Evolutionary conservation across 2,797 vertebrate genomes (phyloP).

Genomic region (Onychomys arenicola): DNA sequence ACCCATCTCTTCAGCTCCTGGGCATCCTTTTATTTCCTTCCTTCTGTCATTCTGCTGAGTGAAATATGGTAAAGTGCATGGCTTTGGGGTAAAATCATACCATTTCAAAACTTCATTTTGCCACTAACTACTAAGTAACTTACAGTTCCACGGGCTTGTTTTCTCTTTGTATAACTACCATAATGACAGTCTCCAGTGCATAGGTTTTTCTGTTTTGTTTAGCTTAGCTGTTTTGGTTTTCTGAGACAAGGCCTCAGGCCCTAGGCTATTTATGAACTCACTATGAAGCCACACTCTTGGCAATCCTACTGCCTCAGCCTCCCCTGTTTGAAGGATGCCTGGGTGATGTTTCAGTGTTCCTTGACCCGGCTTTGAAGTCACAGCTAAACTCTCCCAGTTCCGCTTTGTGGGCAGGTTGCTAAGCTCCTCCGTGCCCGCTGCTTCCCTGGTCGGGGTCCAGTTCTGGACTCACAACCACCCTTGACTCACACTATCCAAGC

Average conservation of each 20-base stretch:
- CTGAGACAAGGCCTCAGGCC: not conserved
- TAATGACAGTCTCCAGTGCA: not conserved
- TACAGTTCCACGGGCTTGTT: not conserved
- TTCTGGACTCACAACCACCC: not conserved
- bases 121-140: not conserved
- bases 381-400: not conserved
- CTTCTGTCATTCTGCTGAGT: not conserved
- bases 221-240: not conserved
- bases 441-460: not conserved
- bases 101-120: not conserved
- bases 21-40: not conserved
- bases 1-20: not conserved
- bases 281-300: not conserved
- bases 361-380: not conserved
- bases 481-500: not conserved
- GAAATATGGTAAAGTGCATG: not conserved
- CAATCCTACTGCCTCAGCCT: not conserved
- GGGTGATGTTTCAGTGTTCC: not conserved
- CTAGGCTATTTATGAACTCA: not conserved
- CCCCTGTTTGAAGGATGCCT: not conserved
- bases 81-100: not conserved
- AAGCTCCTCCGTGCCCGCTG: rapidly evolving
- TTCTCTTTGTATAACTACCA: not conserved
- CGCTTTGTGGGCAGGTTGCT: not conserved
- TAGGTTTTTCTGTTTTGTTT: not conserved